Conservation (phyloP, 1,140 invertebrate species). For the Heliconius hermathena region DNA sequence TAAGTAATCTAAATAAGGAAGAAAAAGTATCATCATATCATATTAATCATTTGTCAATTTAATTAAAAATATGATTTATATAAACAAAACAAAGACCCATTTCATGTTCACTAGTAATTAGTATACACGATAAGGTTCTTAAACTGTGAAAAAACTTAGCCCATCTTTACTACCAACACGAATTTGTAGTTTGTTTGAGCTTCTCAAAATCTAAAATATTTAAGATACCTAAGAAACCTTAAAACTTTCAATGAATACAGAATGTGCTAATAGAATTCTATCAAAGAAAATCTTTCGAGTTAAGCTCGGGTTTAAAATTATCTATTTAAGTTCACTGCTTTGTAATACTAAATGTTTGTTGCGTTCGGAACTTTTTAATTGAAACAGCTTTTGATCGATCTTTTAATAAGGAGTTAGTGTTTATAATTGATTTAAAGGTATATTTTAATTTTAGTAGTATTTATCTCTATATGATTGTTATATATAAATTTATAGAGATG, state of each 20-base stretch:
- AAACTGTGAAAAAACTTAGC: not conserved
- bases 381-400: not conserved
- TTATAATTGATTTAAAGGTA: slow-evolving; percentile 6
- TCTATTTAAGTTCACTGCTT: not conserved
- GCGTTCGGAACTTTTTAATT: not conserved
- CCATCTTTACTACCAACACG: not conserved
- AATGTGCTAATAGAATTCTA: slow-evolving; percentile 19
- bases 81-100: not conserved
- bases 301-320: not conserved
- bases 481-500: too few species aligned
- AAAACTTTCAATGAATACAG: slow-evolving; percentile 15
- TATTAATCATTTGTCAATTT: not conserved
- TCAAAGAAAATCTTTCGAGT: slow-evolving; percentile 10
- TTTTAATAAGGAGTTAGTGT: not conserved
- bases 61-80: not conserved
- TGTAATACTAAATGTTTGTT: not conserved
- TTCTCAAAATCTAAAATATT: not conserved
- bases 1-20: not conserved
- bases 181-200: not conserved
- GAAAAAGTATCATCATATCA: not conserved
- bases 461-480: too few species aligned
- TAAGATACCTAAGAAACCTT: not conserved
- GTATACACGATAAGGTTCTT: not conserved
- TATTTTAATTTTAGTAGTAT: not conserved
- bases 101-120: not conserved